Conservation (phyloP, 2,797 vertebrate species). For the Iguana delicatissima region DNA sequence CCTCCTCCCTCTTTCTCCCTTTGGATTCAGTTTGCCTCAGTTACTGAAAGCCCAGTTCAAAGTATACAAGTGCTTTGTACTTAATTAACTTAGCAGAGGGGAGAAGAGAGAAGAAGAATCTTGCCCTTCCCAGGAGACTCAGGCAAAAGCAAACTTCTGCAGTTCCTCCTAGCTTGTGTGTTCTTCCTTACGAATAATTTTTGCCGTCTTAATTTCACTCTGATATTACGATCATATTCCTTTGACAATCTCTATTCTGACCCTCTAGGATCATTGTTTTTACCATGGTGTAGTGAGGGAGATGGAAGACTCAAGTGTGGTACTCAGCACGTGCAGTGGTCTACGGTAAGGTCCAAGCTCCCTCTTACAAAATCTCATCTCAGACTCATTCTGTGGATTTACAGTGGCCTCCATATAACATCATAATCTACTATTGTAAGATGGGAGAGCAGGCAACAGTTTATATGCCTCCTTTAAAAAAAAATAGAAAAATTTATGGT, state of each 20-base stretch:
- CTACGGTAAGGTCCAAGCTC: constrained; percentile 85
- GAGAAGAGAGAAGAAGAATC: too few species aligned
- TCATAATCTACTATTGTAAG: neutral
- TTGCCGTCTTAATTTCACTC: too few species aligned
- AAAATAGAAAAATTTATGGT: neutral
- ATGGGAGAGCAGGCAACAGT: neutral
- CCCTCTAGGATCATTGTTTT: constrained; percentile 91
- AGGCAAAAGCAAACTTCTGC: too few species aligned
- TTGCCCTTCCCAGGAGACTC: too few species aligned
- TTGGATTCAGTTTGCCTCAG: too few species aligned
- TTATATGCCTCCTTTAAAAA: neutral
- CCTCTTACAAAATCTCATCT: neutral
- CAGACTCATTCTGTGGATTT: neutral
- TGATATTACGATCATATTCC: neutral
- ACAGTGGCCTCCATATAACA: neutral
- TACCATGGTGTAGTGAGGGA: constrained; percentile 90
- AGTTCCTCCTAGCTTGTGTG: too few species aligned
- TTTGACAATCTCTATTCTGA: constrained; percentile 55
- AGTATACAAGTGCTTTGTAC: too few species aligned
- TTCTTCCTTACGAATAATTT: too few species aligned
- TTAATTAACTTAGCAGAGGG: too few species aligned
- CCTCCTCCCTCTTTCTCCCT: too few species aligned
- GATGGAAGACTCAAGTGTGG: constrained; percentile 84
- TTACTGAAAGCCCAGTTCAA: too few species aligned
- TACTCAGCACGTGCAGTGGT: constrained; percentile 91